phyloP scores from a whole-genome alignment of 2,113 vertebrate genomes.

The Anguilla japonica region DNA sequence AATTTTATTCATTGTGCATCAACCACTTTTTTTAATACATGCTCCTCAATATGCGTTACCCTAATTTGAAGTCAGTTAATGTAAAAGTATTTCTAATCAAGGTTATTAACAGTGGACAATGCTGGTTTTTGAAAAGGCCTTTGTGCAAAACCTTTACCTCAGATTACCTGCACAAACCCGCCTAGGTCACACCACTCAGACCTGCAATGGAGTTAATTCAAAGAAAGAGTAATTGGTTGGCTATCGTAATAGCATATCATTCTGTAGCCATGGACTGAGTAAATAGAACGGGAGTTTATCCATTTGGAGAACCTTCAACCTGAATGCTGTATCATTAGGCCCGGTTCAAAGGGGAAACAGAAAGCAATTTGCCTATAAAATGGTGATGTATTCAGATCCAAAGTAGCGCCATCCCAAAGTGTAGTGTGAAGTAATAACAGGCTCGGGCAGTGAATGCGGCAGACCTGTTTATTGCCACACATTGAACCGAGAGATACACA shows the following conservation, averaged over 20 bases:
- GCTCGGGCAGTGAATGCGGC: constrained; percentile 32
- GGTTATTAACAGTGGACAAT: too few relatives aligned
- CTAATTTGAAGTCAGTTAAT: too few relatives aligned
- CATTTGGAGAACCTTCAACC: too few relatives aligned
- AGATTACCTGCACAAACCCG: background rate
- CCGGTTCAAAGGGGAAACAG: background rate
- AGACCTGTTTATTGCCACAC: constrained; percentile 53
- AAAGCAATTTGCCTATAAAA: background rate
- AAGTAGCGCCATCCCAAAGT: background rate
- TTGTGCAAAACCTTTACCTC: background rate
- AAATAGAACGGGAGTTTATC: too few relatives aligned
- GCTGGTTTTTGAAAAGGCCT: too few relatives aligned
- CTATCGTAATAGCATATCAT: too few relatives aligned
- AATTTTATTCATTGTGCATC: too few relatives aligned
- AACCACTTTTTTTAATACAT: too few relatives aligned
- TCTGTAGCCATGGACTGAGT: too few relatives aligned
- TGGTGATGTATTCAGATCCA: background rate
- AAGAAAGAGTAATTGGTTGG: too few relatives aligned
- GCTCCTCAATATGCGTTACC: too few relatives aligned
- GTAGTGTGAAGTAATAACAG: constrained; percentile 42
- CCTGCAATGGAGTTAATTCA: background rate
- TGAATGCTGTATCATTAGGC: background rate
- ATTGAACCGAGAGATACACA: constrained; percentile 42
- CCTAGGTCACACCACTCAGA: background rate
- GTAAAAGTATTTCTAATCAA: too few relatives aligned